Percentiles rank a stretch among this genome's conserved stretches.
Evolutionary conservation across 1,140 invertebrate species (phyloP).

Genomic region (Rhopalosiphum maidis): DNA sequence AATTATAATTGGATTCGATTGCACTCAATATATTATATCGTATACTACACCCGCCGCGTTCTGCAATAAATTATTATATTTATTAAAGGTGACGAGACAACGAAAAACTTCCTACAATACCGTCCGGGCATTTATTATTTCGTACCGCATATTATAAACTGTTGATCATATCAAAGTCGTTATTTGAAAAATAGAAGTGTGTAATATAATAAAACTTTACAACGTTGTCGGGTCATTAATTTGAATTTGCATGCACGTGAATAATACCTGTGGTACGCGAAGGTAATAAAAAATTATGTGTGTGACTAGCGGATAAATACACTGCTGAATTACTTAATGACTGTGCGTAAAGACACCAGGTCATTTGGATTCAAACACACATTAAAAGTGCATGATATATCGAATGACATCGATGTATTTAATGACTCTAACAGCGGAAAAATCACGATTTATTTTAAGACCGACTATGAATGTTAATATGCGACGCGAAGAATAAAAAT

Average conservation of each 20-base stretch:
- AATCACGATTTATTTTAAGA: slow-evolving; percentile 13
- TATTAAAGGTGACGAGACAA: not conserved
- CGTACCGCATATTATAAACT: not conserved
- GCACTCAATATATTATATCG: not conserved
- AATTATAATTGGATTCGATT: not conserved
- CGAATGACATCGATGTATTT: slow-evolving; percentile 1
- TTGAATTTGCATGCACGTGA: slow-evolving; percentile 31
- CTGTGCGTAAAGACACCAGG: not conserved
- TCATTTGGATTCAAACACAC: not conserved
- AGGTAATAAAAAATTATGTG: slow-evolving; percentile 28
- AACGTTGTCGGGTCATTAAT: slow-evolving; percentile 21
- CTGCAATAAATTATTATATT: not conserved
- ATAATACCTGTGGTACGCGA: not conserved
- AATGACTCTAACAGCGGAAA: not conserved
- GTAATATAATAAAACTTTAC: slow-evolving; percentile 37
- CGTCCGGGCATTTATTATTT: not conserved
- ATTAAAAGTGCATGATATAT: not conserved
- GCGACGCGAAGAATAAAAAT: not conserved
- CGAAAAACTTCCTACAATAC: not conserved
- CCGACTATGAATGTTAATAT: not conserved
- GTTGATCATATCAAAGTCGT: slow-evolving; percentile 47
- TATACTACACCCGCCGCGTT: not conserved
- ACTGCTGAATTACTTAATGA: slow-evolving; percentile 42
- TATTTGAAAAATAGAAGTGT: slow-evolving; percentile 9
- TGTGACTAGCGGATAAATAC: slow-evolving; percentile 22